A percentile compares a stretch with the other conserved stretches of the same genome.
phyloP scores from a whole-genome alignment of 2,888 invertebrate species.

The Zygothrica quintamaculata region DNA sequence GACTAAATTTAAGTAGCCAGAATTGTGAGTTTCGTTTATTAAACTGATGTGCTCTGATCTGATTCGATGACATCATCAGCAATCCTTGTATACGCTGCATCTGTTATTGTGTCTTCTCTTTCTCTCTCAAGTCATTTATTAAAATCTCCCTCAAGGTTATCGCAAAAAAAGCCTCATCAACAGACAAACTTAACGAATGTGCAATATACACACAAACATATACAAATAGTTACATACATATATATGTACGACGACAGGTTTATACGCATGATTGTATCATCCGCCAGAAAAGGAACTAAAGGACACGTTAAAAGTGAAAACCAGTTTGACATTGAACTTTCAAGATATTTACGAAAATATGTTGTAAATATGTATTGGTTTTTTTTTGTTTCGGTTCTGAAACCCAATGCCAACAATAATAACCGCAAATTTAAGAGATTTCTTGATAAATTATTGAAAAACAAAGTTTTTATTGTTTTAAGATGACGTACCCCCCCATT shows the following conservation, averaged over 20 bases:
- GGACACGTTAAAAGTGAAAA: slow-evolving; percentile 74
- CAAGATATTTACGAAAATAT: no score
- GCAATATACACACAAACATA: slow-evolving; percentile 34
- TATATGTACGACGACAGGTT: no score
- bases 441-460: slow-evolving; percentile 23
- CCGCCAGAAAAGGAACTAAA: slow-evolving; percentile 68
- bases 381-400: slow-evolving; percentile 43
- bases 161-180: slow-evolving; percentile 48
- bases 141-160: slow-evolving; percentile 77
- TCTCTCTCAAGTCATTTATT: slow-evolving; percentile 57
- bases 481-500: neutral
- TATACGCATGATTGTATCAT: slow-evolving; percentile 27
- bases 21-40: slow-evolving; percentile 28
- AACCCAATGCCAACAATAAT: slow-evolving; percentile 46
- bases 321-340: slow-evolving; percentile 70
- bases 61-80: slow-evolving; percentile 61
- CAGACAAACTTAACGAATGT: slow-evolving; percentile 9
- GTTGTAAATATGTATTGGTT: no score
- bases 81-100: slow-evolving; percentile 72
- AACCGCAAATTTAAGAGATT: slow-evolving; percentile 10
- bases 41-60: slow-evolving; percentile 7
- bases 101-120: no score
- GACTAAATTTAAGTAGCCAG: slow-evolving; percentile 14
- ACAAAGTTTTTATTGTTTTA: neutral
- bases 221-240: slow-evolving; percentile 21